phyloP scores from a whole-genome alignment of 2,113 vertebrate species.

The Barbus barbus region DNA sequence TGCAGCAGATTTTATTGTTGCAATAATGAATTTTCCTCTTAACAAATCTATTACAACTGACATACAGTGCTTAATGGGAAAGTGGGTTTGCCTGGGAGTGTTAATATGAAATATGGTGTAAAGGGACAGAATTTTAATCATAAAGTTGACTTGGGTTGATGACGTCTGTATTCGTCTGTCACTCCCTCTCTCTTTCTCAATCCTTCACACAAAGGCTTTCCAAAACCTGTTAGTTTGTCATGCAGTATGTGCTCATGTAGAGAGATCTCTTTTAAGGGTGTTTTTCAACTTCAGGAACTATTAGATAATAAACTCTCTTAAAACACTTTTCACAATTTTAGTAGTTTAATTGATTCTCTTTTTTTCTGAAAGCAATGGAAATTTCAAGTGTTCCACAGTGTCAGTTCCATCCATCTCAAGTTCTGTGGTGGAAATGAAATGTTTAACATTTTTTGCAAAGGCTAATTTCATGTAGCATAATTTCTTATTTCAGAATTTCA shows the following conservation, averaged over 20 bases:
- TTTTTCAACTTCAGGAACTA: background rate
- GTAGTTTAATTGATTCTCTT: background rate
- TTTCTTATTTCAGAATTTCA: background rate
- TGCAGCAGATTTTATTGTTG: background rate
- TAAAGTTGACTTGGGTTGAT: background rate
- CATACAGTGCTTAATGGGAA: background rate
- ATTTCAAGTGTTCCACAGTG: background rate
- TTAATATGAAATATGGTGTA: background rate
- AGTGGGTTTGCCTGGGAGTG: background rate
- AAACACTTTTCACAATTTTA: background rate
- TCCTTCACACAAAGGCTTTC: background rate
- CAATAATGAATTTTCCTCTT: background rate
- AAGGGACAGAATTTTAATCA: background rate
- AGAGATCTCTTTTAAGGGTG: background rate
- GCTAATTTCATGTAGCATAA: background rate
- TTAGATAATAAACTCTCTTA: background rate
- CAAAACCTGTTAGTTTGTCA: background rate
- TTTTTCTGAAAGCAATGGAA: background rate
- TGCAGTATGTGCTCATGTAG: background rate
- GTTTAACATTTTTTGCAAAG: background rate
- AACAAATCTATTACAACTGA: slow-evolving; percentile 4
- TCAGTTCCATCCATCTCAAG: background rate
- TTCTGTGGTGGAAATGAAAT: background rate
- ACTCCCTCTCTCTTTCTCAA: background rate
- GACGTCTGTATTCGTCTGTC: background rate